A percentile compares a stretch with the other conserved stretches of the same genome.
These are phyloP conservation scores for Halesus radiatus DNA, from an alignment of 1,140 invertebrate species.

Conservation along the genomic window DNA sequence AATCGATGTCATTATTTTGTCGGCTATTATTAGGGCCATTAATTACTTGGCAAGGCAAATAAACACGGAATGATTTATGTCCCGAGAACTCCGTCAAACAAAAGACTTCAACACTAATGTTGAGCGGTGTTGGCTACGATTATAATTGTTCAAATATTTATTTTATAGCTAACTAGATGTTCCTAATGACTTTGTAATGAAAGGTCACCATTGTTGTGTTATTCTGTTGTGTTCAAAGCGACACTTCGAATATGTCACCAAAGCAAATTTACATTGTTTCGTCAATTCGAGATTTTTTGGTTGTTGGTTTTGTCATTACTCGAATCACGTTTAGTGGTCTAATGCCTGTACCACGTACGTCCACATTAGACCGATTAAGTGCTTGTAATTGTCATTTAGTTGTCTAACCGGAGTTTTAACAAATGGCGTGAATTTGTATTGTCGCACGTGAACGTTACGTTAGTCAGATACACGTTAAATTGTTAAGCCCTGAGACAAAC, in stretches of 20 bases:
- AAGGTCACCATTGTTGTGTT: conserved; percentile 27
- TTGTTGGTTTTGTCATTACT: conserved; percentile 10
- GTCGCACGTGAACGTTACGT: neutral
- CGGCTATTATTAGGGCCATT: conserved; percentile 26
- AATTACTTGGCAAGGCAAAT: conserved; percentile 35
- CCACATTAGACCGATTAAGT: conserved; percentile 8
- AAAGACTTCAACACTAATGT: conserved; percentile 30
- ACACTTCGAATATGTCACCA: conserved; percentile 28
- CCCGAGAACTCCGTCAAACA: conserved; percentile 23
- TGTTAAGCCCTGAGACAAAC: conserved; percentile 25
- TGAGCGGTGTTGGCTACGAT: conserved; percentile 7
- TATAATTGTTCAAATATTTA: conserved; percentile 43
- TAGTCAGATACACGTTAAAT: conserved; percentile 4
- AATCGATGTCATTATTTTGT: conserved; percentile 44
- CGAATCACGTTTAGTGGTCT: neutral
- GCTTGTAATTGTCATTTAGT: conserved; percentile 21
- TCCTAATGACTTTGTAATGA: conserved; percentile 38
- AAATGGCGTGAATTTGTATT: conserved; percentile 34
- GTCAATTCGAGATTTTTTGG: conserved; percentile 8
- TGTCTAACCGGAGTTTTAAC: conserved; percentile 5
- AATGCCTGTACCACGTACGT: neutral
- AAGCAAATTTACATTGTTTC: conserved; percentile 28
- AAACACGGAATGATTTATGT: conserved; percentile 41
- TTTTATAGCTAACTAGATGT: conserved; percentile 32
- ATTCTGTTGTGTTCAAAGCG: conserved; percentile 10